A percentile compares a stretch with the other conserved stretches of the same genome.
Conservation (phyloP, 2,113 vertebrate species). For the Prinia subflava region DNA sequence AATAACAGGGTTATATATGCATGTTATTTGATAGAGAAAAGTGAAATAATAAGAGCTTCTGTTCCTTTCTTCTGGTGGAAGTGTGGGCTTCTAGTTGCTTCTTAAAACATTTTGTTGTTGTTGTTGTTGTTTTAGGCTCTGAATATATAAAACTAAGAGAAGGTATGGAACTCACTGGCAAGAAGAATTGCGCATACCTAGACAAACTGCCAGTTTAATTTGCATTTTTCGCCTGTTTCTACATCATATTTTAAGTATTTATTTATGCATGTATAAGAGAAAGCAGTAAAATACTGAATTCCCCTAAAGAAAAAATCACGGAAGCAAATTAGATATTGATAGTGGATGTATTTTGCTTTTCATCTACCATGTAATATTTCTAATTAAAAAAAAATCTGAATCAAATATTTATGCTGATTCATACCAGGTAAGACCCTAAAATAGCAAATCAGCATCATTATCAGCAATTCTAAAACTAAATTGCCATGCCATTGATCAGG, state of each 20-base stretch:
- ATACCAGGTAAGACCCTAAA: neutral
- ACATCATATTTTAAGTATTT: neutral
- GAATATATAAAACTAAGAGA: neutral
- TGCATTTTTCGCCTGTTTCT: neutral
- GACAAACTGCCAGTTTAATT: neutral
- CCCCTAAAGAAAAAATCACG: neutral
- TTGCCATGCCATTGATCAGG: neutral
- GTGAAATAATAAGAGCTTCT: neutral
- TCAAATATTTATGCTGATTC: neutral
- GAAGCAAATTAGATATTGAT: neutral
- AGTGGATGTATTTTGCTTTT: neutral
- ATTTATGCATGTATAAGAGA: neutral
- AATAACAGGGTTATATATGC: neutral
- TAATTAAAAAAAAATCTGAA: neutral
- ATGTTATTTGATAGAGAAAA: neutral
- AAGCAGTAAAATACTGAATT: neutral
- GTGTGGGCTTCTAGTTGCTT: neutral
- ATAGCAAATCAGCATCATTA: neutral
- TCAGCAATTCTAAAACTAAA: neutral
- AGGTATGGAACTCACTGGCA: neutral
- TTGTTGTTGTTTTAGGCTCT: neutral
- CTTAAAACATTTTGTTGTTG: neutral
- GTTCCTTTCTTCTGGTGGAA: neutral
- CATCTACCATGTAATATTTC: neutral
- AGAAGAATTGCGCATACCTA: neutral